phyloP scores from a whole-genome alignment of 2,797 vertebrate species.

The Pangasius sanitwongsei region DNA sequence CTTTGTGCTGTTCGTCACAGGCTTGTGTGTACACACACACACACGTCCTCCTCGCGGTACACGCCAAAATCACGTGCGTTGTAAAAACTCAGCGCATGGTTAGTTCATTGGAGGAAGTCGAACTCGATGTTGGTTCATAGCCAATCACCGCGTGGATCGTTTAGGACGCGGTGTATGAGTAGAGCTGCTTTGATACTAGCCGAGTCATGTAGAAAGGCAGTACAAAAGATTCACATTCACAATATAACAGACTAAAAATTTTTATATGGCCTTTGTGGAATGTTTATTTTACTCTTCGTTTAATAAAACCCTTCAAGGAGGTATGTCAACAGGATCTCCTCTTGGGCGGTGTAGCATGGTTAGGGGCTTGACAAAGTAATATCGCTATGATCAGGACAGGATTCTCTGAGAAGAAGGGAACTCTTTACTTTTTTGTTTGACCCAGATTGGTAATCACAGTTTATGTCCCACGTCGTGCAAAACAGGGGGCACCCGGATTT shows the following conservation, averaged over 20 bases:
- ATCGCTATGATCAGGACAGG: not conserved
- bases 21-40: conserved; percentile 36
- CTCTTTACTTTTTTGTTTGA: not conserved
- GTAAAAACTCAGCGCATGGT: conserved; percentile 1
- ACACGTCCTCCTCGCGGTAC: not conserved
- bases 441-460: not conserved
- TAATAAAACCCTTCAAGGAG: not conserved
- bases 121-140: not conserved
- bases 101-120: conserved; percentile 9
- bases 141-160: conserved; percentile 25
- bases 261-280: too few species aligned
- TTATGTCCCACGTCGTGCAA: not conserved
- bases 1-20: conserved; percentile 63
- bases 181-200: not conserved
- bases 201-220: not conserved
- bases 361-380: not conserved
- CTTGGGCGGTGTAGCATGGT: not conserved
- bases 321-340: not conserved
- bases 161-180: not conserved
- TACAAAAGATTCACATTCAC: not conserved
- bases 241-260: not conserved
- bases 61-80: not conserved
- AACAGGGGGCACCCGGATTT: conserved; percentile 68
- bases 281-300: not conserved
- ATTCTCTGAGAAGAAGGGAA: not conserved